Conservation (phyloP, 2,888 invertebrate genomes). For the Pterostichus madidus region DNA sequence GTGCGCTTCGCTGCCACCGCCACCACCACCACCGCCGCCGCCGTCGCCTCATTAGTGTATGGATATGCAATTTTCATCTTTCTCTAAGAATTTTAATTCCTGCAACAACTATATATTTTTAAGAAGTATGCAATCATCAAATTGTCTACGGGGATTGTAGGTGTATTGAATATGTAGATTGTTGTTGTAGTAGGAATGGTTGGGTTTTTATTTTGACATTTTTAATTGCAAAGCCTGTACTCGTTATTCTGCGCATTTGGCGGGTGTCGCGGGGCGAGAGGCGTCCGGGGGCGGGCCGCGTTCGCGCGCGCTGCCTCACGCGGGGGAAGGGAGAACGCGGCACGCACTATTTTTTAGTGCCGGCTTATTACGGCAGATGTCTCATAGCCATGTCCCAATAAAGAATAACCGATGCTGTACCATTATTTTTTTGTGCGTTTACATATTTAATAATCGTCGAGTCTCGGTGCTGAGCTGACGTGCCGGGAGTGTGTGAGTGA, state of each 20-base stretch:
- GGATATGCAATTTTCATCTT: constrained; percentile 85
- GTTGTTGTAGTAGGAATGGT: constrained; percentile 72
- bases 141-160: too few relatives aligned
- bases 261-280: background rate
- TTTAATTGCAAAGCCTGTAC: constrained; percentile 80
- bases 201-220: constrained; percentile 77
- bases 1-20: constrained; percentile 3
- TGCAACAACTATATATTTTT: background rate
- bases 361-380: constrained; percentile 84
- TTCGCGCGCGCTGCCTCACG: constrained; percentile 8
- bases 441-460: constrained; percentile 77
- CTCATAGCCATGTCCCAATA: constrained; percentile 80
- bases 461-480: constrained; percentile 75
- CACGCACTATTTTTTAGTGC: constrained; percentile 84
- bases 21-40: background rate
- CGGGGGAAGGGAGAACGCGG: constrained; percentile 74
- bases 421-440: constrained; percentile 77
- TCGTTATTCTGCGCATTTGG: constrained; percentile 80
- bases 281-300: constrained; percentile 16
- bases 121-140: too few relatives aligned
- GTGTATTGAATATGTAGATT: too few relatives aligned
- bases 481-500: constrained; percentile 56
- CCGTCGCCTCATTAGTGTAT: constrained; percentile 78
- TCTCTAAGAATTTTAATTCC: constrained; percentile 71
- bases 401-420: constrained; percentile 76